Base-by-base conservation (phyloP, 2,113 vertebrate genomes). In the Muntiacus reevesi region DNA sequence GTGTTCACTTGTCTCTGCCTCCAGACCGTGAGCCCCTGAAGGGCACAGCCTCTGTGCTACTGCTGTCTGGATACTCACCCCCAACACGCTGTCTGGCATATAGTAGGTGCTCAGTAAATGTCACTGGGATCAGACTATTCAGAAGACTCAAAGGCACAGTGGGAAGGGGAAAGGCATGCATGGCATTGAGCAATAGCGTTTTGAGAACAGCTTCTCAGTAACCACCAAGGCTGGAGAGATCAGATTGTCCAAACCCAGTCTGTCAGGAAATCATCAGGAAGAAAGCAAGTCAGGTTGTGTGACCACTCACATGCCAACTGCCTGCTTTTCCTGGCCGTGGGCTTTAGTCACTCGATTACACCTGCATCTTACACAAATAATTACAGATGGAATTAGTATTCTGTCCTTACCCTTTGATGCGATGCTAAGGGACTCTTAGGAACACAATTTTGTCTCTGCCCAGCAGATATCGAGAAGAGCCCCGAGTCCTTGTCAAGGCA, bases 401-500 rank as follows among this genome's bases (percentile, higher is more conserved):
- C 54, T 36, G 50, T 62, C 54, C 50, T 96, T 50, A 81, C 27
- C 54, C 55, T 90, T 71, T 43, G 71, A 57, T 90, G 82, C 21
- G 60, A 90, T 54, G 57, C 64, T 67, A 67, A 95, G 45, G 54
- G 45, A 55, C 52, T 54, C 1, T 81, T 92, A 64, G 71, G 36
- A 94, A 95, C 57, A 91, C 59, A 82, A 0, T 57, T 67, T 54
- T 27, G 64, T 92, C 74, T 95, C 87, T 96, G 90, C 43, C 93
- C 84, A 13, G 59, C n/a, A 28, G 78, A 87, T 84, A 92, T 86
- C 92, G 96, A 97, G 92, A 97, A 98, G 76, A 96, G 76, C 94
- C 96, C 91, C 74, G 40, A 95, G 93, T 92, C 89, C 50, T 89
- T 88, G 92, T 98, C 93, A 95, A 95, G 96, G 89, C 97, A 87